Evolutionary conservation across 2,888 invertebrate species (phyloP), one percentile per base, ranked within the genome.

Genomic region (Prenolepis imparis): DNA sequence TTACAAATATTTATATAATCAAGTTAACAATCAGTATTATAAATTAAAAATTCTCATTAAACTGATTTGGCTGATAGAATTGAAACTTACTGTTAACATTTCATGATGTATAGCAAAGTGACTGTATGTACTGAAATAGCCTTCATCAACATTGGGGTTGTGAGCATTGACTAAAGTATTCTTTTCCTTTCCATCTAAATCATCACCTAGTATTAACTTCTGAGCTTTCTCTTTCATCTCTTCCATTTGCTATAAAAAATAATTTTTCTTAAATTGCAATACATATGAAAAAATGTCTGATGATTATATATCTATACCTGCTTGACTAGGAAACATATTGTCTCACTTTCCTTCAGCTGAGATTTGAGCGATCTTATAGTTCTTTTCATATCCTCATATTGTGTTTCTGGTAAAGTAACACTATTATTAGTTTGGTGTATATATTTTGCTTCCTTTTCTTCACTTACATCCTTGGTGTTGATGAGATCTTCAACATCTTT

Each of bases 61-160:
- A 41, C n/a, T n/a, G 48, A 81, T 12, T 55, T 64, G 41, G 63
- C 24, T 41, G n/a, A 41, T 78, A 28, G 8, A 67, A 68, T 59
- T 57, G n/a, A 41, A 44, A 90, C 89, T 94, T 95, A 97, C 97
- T 92, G 97, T 97, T 55, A 99, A 95, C 99, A 99, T 99, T 93
- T 98, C 98, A 93, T 98, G 97, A 95, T 99, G 99, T 92, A 99
- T 99, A 32, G 97, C 97, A 95, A 98, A 98, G 95, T 98, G 98
- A 73, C 98, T 97, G 93, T 99, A 99, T 1, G 98, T 97, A 92
- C 96, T 97, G 88, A 98, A 98, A 94, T 98, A 98, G 67, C 96
- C 96, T 90, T 96, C 97, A 93, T 98, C 98, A 90, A 96, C 96
- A 90, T 96, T 96, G 70, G 96, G 92, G 68, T 96, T 96, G 66